Percentiles rank a stretch among this genome's conserved stretches.
Conservation (phyloP, 2,797 vertebrate genomes). For the Falco columbarius region DNA sequence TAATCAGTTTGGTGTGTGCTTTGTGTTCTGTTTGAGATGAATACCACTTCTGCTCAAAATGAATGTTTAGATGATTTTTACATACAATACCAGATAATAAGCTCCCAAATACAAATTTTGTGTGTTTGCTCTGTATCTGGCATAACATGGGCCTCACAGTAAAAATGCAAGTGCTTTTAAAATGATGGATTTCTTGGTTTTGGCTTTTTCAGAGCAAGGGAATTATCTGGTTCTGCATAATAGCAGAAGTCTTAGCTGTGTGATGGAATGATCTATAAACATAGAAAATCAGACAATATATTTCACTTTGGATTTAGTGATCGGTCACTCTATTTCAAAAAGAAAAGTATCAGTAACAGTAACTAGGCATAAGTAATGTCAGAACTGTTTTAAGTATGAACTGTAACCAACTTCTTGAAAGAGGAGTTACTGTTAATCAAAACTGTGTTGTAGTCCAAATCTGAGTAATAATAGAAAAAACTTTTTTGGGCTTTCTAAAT, state of each 20-base stretch:
- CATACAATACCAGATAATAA: not conserved
- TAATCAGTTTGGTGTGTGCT: not conserved
- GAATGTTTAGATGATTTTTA: not conserved
- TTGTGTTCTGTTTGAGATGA: not conserved
- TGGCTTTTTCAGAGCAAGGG: not conserved
- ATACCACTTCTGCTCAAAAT: not conserved
- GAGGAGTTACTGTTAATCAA: not conserved
- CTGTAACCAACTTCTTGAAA: not conserved
- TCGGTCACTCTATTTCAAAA: not conserved
- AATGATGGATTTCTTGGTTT: not conserved
- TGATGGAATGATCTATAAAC: not conserved
- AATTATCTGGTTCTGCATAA: not conserved
- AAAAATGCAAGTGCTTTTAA: not conserved
- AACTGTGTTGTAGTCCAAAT: not conserved
- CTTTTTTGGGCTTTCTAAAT: not conserved
- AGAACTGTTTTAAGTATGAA: not conserved
- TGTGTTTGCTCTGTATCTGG: not conserved
- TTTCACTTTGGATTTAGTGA: not conserved
- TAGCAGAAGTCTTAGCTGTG: not conserved
- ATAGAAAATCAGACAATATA: not conserved
- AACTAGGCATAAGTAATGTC: not conserved
- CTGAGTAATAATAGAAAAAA: not conserved
- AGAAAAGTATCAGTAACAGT: not conserved
- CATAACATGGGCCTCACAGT: not conserved
- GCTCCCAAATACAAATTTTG: not conserved